Evolutionary conservation across 2,113 vertebrate genomes (phyloP).

Genomic region (Takifugu bimaculatus): DNA sequence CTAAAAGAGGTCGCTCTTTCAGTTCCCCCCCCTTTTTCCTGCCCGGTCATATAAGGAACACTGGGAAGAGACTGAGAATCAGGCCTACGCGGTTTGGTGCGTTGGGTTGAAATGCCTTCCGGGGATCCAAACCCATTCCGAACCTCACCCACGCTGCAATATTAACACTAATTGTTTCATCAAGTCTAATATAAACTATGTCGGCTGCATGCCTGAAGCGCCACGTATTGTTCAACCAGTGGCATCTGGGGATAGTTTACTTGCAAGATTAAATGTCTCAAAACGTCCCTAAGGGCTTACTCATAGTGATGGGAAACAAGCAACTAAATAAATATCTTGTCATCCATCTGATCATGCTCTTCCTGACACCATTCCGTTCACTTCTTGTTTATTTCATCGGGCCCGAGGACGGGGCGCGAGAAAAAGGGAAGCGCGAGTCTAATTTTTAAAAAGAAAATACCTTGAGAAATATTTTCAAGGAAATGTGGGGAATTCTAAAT

Average conservation of each 20-base stretch:
- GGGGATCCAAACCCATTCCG: constrained; percentile 17
- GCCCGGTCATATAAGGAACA: constrained; percentile 69
- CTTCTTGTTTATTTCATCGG: constrained; percentile 68
- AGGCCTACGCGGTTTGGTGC: constrained; percentile 30
- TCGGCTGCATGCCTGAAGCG: constrained; percentile 41
- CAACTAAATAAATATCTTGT: constrained; percentile 70
- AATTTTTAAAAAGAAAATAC: constrained; percentile 1
- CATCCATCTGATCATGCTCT: constrained; percentile 57
- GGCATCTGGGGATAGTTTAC: constrained; percentile 60
- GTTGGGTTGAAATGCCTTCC: constrained; percentile 30
- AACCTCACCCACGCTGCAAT: constrained; percentile 18
- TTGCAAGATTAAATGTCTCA: constrained; percentile 58
- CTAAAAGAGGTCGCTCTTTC: constrained; percentile 57
- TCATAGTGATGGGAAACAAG: constrained; percentile 69
- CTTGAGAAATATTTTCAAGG: not conserved
- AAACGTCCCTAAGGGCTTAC: constrained; percentile 48
- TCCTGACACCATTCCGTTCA: constrained; percentile 68
- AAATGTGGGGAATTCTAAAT: constrained; percentile 8
- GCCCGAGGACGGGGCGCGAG: constrained; percentile 23
- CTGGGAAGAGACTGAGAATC: constrained; percentile 51
- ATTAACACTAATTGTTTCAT: constrained; percentile 54
- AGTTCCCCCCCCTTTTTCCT: constrained; percentile 29
- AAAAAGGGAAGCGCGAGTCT: constrained; percentile 42
- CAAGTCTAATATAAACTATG: constrained; percentile 53
- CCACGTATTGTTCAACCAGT: constrained; percentile 60